These are phyloP conservation scores for Hirundo rustica DNA, from an alignment of 2,797 vertebrate species.

Conservation along the genomic window DNA sequence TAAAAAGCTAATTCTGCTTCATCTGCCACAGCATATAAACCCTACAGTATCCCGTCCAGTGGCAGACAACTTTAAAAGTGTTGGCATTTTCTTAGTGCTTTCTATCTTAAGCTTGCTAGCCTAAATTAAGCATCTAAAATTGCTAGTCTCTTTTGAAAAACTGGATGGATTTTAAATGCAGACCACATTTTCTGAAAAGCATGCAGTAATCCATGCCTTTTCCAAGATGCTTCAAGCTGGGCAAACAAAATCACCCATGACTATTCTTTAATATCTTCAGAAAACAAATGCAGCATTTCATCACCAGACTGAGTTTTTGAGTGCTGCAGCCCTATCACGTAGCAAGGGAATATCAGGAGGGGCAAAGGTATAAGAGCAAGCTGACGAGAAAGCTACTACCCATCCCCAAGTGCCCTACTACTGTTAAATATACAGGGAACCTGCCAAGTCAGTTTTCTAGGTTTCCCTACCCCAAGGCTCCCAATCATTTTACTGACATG, in stretches of 20 bases:
- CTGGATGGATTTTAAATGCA: not conserved
- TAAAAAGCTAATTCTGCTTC: constrained; percentile 40
- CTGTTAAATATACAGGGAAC: not conserved
- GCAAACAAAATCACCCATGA: not conserved
- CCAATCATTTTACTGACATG: rapidly evolving
- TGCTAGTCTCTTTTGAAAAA: not conserved
- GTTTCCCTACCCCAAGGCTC: not conserved
- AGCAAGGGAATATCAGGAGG: not conserved
- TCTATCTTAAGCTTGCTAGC: not conserved
- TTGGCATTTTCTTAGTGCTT: constrained; percentile 10
- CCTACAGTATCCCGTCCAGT: not conserved
- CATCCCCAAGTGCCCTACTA: not conserved
- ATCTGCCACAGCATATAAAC: constrained; percentile 16
- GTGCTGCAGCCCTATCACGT: not conserved
- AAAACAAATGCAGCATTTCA: not conserved
- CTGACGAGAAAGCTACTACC: not conserved
- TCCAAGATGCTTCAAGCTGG: not conserved
- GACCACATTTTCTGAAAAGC: not conserved
- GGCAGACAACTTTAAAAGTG: not conserved
- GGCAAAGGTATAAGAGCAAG: not conserved
- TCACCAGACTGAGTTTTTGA: not conserved
- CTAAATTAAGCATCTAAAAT: not conserved
- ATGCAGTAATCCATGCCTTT: not conserved
- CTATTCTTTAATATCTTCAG: not conserved
- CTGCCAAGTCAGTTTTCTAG: not conserved